A percentile compares a stretch with the other conserved stretches of the same genome.
Evolutionary conservation across 1,140 invertebrate species (phyloP).

Genomic region (Panulirus ornatus): DNA sequence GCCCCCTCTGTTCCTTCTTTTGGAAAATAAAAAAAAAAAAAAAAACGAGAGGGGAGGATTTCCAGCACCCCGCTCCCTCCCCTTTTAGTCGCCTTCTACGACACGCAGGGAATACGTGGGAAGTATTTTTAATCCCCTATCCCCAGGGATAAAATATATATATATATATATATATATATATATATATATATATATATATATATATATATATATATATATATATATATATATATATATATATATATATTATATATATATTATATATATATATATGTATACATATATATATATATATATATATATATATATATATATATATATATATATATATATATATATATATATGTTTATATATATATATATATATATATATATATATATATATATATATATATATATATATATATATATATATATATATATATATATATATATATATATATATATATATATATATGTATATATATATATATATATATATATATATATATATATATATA

Average conservation of each 20-base stretch:
- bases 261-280: not conserved
- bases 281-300: constrained; percentile 10
- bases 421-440: constrained; percentile 14
- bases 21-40: no score
- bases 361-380: constrained; percentile 14
- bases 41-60: no score
- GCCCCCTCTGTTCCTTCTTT: no score
- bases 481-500: not conserved
- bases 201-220: not conserved
- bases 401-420: constrained; percentile 14
- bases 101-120: no score
- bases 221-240: not conserved
- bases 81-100: no score
- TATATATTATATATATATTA: not conserved
- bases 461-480: not conserved
- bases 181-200: no score
- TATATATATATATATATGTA: not conserved
- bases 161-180: no score
- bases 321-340: constrained; percentile 14
- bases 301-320: constrained; percentile 14
- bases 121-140: no score
- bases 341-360: no score
- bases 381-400: constrained; percentile 14
- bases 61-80: no score
- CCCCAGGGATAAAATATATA: no score